phyloP scores from a whole-genome alignment of 2,888 invertebrate species.

The Drosophila rubida region DNA sequence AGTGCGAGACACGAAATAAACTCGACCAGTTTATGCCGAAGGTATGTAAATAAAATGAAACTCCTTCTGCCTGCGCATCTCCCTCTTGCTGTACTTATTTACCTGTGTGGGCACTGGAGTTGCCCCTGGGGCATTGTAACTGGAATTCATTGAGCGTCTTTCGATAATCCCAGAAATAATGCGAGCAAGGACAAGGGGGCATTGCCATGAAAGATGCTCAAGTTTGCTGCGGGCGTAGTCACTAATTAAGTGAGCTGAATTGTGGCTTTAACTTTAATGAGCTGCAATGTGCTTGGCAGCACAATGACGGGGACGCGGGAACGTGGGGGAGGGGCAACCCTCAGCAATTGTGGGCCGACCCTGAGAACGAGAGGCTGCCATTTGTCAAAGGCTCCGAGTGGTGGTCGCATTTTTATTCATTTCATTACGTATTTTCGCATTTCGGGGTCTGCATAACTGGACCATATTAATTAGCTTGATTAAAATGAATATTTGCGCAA shows the following conservation, averaged over 20 bases:
- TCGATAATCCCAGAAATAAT: conserved; percentile 55
- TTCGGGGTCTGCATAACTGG: conserved; percentile 52
- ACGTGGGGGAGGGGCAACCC: conserved; percentile 3
- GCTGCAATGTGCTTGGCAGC: conserved; percentile 3
- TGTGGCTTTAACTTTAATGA: conserved; percentile 46
- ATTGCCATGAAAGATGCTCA: conserved; percentile 7
- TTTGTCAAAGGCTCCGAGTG: conserved; percentile 26
- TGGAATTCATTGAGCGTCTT: conserved; percentile 56
- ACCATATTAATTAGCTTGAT: conserved; percentile 79
- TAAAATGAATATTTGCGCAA: conserved; percentile 75
- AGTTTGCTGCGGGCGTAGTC: conserved; percentile 33
- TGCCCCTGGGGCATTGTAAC: conserved; percentile 39
- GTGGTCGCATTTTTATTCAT: conserved; percentile 34
- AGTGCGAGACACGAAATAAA: conserved; percentile 54
- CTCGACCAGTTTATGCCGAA: conserved; percentile 70
- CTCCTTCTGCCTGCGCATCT: conserved; percentile 2
- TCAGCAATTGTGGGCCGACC: not conserved
- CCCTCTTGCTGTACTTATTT: conserved; percentile 7
- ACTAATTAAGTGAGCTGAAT: conserved; percentile 64
- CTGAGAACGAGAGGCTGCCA: conserved; percentile 4
- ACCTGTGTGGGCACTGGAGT: conserved; percentile 15
- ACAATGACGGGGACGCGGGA: not conserved
- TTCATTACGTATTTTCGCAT: conserved; percentile 33
- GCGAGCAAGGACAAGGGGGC: conserved; percentile 3
- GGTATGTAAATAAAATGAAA: conserved; percentile 71